A percentile compares a stretch with the other conserved stretches of the same genome.
Evolutionary conservation across 2,113 vertebrate species (phyloP).

Genomic region (Laterallus jamaicensis): DNA sequence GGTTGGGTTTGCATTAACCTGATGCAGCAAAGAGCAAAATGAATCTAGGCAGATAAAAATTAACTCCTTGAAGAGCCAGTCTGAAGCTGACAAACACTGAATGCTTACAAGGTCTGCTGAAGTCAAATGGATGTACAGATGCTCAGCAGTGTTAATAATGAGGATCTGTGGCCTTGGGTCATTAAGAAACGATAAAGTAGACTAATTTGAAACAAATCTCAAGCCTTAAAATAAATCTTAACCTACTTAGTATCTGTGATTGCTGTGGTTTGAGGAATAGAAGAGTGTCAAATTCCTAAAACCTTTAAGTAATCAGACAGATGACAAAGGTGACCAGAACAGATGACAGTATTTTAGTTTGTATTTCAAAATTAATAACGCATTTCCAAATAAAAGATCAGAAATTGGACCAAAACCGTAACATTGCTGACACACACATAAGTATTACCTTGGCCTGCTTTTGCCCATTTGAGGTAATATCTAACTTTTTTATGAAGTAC

Average conservation of each 20-base stretch:
- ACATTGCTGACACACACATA: fast-evolving
- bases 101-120: neutral
- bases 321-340: neutral
- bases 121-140: neutral
- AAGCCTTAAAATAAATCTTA: neutral
- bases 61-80: neutral
- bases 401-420: neutral
- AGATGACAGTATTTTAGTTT: neutral
- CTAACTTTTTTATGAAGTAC: neutral
- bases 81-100: neutral
- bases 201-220: neutral
- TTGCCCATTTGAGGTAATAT: neutral
- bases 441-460: neutral
- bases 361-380: neutral
- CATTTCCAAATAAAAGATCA: neutral
- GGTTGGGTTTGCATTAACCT: neutral
- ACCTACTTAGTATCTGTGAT: neutral
- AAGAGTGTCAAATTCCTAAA: neutral
- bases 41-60: neutral
- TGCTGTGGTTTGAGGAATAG: neutral
- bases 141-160: neutral
- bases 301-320: neutral
- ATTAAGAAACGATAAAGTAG: neutral
- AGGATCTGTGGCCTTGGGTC: neutral
- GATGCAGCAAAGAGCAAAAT: neutral